phyloP scores from a whole-genome alignment of 1,140 invertebrate genomes.

The Aphidius ervi region DNA sequence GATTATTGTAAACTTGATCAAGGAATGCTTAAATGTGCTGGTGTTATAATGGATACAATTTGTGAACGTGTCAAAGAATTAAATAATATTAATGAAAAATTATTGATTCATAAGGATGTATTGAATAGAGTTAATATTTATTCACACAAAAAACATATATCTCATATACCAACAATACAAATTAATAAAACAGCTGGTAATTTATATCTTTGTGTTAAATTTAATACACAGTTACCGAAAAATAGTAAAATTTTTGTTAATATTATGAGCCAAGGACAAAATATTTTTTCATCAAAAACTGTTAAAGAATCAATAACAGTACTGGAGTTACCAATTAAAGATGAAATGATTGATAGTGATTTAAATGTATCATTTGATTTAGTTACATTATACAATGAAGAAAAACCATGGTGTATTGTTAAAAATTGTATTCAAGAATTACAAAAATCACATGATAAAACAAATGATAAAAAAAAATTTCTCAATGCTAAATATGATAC shows the following conservation, averaged over 20 bases:
- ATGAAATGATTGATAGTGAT: constrained; percentile 19
- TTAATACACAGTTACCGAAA: constrained; percentile 32
- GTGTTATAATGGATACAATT: constrained; percentile 35
- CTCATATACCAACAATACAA: constrained; percentile 28
- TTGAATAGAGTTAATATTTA: constrained; percentile 42
- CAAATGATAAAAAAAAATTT: constrained; percentile 31
- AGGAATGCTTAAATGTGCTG: constrained; percentile 33
- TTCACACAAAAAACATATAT: constrained; percentile 30
- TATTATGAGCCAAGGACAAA: constrained; percentile 24
- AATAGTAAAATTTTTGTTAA: constrained; percentile 30
- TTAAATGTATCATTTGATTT: constrained; percentile 32
- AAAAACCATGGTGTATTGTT: constrained; percentile 40
- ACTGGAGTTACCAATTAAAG: constrained; percentile 32
- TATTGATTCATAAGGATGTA: constrained; percentile 28
- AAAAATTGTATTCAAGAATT: constrained; percentile 36
- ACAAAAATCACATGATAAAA: constrained; percentile 14
- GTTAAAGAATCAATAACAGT: constrained; percentile 28
- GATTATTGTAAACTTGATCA: constrained; percentile 27
- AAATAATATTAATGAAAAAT: constrained; percentile 22
- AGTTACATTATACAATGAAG: constrained; percentile 31
- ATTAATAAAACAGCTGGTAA: constrained; percentile 28
- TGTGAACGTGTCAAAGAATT: constrained; percentile 30
- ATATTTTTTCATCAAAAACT: constrained; percentile 35
- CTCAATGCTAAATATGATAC: constrained; percentile 35
- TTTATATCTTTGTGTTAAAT: constrained; percentile 31